Evolutionary conservation across 2,113 vertebrate species (phyloP).

Genomic region (Smithornis capensis): DNA sequence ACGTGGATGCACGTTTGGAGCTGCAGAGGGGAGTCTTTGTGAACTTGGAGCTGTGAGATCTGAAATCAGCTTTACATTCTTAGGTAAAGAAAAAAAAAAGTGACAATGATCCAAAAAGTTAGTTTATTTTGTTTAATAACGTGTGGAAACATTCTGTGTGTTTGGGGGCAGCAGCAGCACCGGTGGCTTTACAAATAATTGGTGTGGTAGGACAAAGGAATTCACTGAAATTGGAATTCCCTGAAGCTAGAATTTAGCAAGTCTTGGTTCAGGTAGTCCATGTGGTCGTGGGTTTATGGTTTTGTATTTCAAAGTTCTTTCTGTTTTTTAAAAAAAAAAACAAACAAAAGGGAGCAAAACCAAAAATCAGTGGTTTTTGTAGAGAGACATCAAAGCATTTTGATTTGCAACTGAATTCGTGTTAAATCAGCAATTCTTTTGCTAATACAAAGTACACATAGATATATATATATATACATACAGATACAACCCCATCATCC

Average conservation of each 20-base stretch:
- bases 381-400: not conserved
- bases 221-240: not conserved
- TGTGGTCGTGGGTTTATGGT: not conserved
- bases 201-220: not conserved
- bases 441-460: not conserved
- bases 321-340: not conserved
- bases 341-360: not conserved
- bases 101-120: not conserved
- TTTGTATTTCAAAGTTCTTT: not conserved
- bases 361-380: not conserved
- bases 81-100: not conserved
- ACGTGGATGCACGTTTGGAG: accelerated
- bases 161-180: not conserved
- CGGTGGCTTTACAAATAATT: not conserved
- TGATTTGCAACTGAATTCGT: not conserved
- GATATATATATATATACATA: not conserved
- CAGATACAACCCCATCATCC: accelerated
- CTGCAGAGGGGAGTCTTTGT: not conserved
- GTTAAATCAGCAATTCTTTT: not conserved
- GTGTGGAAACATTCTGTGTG: not conserved
- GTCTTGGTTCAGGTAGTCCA: accelerated
- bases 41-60: not conserved
- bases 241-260: not conserved
- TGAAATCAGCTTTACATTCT: not conserved
- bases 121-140: not conserved